Conservation (phyloP, 2,888 invertebrate species). For the Callyntrura guangdongensis region DNA sequence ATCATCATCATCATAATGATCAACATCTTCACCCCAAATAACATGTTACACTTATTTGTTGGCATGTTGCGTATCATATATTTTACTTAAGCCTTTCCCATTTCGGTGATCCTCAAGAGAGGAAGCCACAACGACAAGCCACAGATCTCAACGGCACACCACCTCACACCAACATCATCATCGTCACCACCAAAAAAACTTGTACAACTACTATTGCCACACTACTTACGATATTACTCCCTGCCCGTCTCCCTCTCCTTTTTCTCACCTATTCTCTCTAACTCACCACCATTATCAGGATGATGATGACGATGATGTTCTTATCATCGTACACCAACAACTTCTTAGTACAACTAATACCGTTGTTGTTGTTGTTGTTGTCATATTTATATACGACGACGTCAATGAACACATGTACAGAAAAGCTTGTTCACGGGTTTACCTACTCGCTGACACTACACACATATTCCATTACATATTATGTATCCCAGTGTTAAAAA, state of each 20-base stretch:
- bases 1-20: constrained; percentile 48
- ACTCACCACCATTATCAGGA: constrained; percentile 44
- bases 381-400: constrained; percentile 6
- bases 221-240: constrained; percentile 30
- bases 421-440: constrained; percentile 26
- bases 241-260: constrained; percentile 29
- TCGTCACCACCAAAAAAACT: constrained; percentile 40
- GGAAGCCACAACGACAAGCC: constrained; percentile 74
- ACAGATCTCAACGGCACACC: constrained; percentile 67
- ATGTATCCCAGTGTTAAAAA: neutral
- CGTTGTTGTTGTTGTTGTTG: constrained; percentile 32
- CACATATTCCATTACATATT: constrained; percentile 7
- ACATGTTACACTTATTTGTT: constrained; percentile 65
- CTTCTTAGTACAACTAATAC: constrained; percentile 28
- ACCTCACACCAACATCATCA: constrained; percentile 39
- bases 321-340: constrained; percentile 1
- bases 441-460: constrained; percentile 2
- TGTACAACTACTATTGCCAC: constrained; percentile 35
- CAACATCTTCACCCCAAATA: constrained; percentile 57
- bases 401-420: constrained; percentile 43
- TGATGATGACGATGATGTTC: neutral
- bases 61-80: constrained; percentile 75
- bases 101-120: constrained; percentile 77
- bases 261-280: constrained; percentile 46
- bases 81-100: constrained; percentile 75